A percentile compares a stretch with the other conserved stretches of the same genome.
Conservation (phyloP, 2,797 vertebrate species). For the Echiichthys vipera region DNA sequence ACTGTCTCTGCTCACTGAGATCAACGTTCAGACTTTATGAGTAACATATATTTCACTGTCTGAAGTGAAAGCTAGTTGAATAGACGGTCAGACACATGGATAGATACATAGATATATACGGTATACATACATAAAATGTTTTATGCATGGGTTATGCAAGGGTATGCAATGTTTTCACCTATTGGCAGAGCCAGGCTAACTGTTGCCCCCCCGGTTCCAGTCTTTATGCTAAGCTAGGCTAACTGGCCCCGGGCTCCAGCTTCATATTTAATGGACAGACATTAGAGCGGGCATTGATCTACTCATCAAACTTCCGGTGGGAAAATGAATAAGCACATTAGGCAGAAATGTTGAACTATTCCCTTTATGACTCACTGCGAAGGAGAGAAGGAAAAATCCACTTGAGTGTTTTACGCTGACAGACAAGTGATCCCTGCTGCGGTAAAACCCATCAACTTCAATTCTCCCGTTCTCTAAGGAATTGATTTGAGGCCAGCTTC, state of each 20-base stretch:
- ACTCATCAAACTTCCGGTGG: neutral
- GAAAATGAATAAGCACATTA: neutral
- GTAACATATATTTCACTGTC: conserved; percentile 34
- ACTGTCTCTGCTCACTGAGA: conserved; percentile 22
- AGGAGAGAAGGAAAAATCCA: conserved; percentile 8
- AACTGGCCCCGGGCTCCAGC: too few relatives aligned
- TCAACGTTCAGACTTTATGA: conserved; percentile 42
- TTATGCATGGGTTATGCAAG: too few relatives aligned
- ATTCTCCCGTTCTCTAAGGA: conserved; percentile 20
- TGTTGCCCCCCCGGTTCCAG: too few relatives aligned
- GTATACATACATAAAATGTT: too few relatives aligned
- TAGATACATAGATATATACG: neutral
- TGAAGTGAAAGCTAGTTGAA: conserved; percentile 20
- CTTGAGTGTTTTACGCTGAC: conserved; percentile 23
- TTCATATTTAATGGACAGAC: conserved; percentile 8
- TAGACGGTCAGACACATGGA: neutral
- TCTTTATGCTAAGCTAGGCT: too few relatives aligned
- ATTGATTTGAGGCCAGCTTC: conserved; percentile 53
- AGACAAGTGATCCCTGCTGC: conserved; percentile 12
- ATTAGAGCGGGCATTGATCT: conserved; percentile 4
- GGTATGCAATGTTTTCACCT: too few relatives aligned
- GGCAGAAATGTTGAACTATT: conserved; percentile 8
- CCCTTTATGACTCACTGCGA: conserved; percentile 8
- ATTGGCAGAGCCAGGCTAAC: too few relatives aligned
- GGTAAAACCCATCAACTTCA: conserved; percentile 42